Evolutionary conservation across 2,113 vertebrate genomes (phyloP).

Genomic region (Carlito syrichta): DNA sequence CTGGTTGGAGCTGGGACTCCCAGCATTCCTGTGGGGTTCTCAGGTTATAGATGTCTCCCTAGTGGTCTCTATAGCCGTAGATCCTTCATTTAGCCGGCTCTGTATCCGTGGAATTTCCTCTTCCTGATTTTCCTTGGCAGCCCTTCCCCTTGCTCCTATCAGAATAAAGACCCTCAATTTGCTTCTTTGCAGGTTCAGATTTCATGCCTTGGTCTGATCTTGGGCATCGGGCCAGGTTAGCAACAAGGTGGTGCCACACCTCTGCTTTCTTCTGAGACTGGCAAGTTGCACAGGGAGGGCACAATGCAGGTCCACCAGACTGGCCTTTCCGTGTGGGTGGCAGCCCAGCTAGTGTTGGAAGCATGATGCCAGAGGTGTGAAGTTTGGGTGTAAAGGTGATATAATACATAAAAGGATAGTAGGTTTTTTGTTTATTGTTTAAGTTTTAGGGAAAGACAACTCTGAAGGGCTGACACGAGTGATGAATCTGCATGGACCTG

Average conservation of each 20-base stretch:
- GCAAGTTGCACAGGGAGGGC: neutral
- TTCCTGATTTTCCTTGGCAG: neutral
- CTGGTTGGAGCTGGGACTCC: neutral
- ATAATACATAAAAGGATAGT: neutral
- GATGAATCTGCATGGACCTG: neutral
- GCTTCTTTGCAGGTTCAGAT: neutral
- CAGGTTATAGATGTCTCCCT: neutral
- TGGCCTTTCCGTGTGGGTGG: neutral
- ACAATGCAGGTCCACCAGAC: accelerated
- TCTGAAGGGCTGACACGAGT: neutral
- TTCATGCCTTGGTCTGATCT: neutral
- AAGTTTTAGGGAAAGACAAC: neutral
- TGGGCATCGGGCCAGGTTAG: neutral
- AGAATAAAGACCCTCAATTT: neutral
- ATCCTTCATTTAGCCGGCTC: neutral
- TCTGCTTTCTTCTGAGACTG: neutral
- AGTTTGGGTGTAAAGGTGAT: neutral
- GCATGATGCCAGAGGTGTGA: neutral
- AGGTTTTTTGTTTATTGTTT: neutral
- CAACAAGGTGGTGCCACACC: neutral
- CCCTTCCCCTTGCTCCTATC: neutral
- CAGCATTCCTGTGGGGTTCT: neutral
- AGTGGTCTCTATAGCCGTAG: neutral
- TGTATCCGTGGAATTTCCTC: neutral
- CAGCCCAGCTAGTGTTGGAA: neutral